Conservation (phyloP, 1,140 invertebrate genomes). For the Brachionus calyciflorus region DNA sequence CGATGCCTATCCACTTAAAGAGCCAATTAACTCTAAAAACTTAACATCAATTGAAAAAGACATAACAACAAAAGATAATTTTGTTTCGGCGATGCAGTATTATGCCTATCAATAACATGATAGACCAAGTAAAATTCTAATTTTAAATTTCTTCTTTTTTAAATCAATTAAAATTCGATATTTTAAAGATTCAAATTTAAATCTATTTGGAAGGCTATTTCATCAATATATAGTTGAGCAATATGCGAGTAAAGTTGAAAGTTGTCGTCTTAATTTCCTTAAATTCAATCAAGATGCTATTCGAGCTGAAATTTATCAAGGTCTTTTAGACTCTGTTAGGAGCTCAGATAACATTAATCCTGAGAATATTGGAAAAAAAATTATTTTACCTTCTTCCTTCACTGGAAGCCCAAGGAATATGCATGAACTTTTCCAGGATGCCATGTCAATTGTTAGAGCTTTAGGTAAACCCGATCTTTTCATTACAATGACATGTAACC, state of each 20-base stretch:
- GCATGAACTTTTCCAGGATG: too few species aligned
- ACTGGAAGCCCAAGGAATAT: too few species aligned
- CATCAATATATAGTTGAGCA: constrained; percentile 2
- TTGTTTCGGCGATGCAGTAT: background rate
- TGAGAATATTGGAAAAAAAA: too few species aligned
- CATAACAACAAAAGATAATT: background rate
- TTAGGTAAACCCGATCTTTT: too few species aligned
- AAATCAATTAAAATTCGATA: background rate
- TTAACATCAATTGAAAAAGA: background rate
- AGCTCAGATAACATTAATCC: too few species aligned
- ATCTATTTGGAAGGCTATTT: background rate
- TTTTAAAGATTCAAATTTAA: background rate
- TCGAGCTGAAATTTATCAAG: background rate
- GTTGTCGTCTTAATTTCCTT: too few species aligned
- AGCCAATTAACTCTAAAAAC: background rate
- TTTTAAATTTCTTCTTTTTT: background rate
- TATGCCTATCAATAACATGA: constrained; percentile 16
- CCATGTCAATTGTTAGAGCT: too few species aligned
- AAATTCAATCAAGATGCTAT: too few species aligned
- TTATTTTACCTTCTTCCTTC: too few species aligned
- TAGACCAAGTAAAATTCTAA: background rate
- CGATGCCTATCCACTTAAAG: background rate
- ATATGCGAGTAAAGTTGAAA: constrained; percentile 50
- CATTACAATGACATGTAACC: too few species aligned
- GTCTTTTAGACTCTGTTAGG: too few species aligned